Evolutionary conservation across 2,113 vertebrate species (phyloP).

Genomic region (Notothenia coriiceps): DNA sequence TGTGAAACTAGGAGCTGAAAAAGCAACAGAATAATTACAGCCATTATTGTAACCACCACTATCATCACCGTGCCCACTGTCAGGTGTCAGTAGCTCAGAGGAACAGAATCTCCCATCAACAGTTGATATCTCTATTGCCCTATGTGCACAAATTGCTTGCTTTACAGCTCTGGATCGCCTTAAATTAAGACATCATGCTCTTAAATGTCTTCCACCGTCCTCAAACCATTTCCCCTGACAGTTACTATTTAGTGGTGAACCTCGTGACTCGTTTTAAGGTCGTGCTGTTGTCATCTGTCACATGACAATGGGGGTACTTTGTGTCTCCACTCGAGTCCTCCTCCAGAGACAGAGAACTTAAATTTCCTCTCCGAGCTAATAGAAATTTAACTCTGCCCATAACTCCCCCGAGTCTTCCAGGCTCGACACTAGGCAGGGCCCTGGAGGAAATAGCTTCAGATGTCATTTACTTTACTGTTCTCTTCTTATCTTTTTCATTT

Average conservation of each 20-base stretch:
- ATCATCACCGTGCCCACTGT: slow-evolving; percentile 27
- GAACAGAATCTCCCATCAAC: slow-evolving; percentile 47
- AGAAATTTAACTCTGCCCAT: slow-evolving; percentile 85
- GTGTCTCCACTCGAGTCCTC: slow-evolving; percentile 65
- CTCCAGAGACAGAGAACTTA: slow-evolving; percentile 79
- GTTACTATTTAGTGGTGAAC: slow-evolving; percentile 66
- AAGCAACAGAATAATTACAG: slow-evolving; percentile 29
- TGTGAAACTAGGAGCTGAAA: slow-evolving; percentile 16
- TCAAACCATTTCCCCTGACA: slow-evolving; percentile 64
- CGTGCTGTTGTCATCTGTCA: slow-evolving; percentile 74
- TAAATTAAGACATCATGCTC: slow-evolving; percentile 64
- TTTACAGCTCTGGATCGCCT: slow-evolving; percentile 42
- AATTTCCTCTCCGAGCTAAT: slow-evolving; percentile 82
- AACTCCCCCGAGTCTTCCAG: slow-evolving; percentile 80
- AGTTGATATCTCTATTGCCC: slow-evolving; percentile 41
- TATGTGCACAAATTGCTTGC: slow-evolving; percentile 41
- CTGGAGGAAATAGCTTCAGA: slow-evolving; percentile 85
- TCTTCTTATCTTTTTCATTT: slow-evolving; percentile 87
- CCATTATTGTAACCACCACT: slow-evolving; percentile 25
- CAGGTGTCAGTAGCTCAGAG: slow-evolving; percentile 28
- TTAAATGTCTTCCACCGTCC: slow-evolving; percentile 63
- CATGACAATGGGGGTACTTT: slow-evolving; percentile 77
- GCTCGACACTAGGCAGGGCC: slow-evolving; percentile 73
- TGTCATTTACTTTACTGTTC: slow-evolving; percentile 88
- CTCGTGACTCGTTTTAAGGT: slow-evolving; percentile 73